Percentiles rank a stretch among this genome's conserved stretches.
These are phyloP conservation scores for Nemopilema nomurai DNA, from an alignment of 30 jellyfish, hydroid and myxozoan genomes.

Conservation along the genomic window DNA sequence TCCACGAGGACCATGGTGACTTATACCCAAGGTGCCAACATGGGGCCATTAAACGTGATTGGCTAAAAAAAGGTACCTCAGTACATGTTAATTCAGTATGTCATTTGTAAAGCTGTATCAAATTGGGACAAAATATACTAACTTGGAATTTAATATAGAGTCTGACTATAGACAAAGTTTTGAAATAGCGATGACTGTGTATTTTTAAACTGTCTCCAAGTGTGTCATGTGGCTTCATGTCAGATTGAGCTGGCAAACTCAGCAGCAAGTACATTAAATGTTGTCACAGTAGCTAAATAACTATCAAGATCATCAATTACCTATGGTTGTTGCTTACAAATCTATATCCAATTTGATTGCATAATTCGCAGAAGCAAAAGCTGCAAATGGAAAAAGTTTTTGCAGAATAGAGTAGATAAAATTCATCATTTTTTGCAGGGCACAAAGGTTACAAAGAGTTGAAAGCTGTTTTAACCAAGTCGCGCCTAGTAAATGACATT, in stretches of 20 bases:
- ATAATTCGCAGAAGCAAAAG: neutral
- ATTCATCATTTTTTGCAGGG: neutral
- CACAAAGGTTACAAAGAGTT: slow-evolving; percentile 29
- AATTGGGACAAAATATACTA: neutral
- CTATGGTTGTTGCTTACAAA: neutral
- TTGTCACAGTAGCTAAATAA: neutral
- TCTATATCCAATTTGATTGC: neutral
- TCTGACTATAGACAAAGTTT: too few species aligned
- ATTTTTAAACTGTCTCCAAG: neutral
- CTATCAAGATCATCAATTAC: neutral
- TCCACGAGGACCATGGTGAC: slow-evolving; percentile 19
- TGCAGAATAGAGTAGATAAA: neutral
- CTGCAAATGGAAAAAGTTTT: neutral
- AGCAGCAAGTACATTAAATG: neutral
- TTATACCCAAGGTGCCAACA: slow-evolving; percentile 8
- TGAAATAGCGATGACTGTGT: too few species aligned
- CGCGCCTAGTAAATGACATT: slow-evolving; percentile 12
- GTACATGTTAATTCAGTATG: neutral
- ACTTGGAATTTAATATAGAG: too few species aligned
- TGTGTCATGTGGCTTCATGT: neutral
- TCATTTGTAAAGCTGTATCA: neutral
- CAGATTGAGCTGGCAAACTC: neutral
- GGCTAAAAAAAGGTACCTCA: slow-evolving; percentile 14
- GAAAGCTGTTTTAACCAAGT: slow-evolving; percentile 9
- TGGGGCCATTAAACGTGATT: slow-evolving; percentile 7